Evolutionary conservation across 2,113 vertebrate genomes (phyloP).

Genomic region (Podarcis raffonei): DNA sequence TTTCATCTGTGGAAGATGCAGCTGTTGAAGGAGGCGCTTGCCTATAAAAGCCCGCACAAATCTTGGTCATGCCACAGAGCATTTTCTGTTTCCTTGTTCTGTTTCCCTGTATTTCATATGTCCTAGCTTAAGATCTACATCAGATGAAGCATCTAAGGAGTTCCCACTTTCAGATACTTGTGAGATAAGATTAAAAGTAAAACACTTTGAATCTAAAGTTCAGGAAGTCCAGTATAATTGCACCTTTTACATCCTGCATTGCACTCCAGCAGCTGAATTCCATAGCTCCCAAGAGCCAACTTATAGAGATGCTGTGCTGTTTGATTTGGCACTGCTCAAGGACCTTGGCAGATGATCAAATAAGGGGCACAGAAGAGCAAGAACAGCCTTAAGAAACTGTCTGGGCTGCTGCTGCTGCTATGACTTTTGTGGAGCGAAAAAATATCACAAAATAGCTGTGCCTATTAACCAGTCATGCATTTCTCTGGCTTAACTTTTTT

Average conservation of each 20-base stretch:
- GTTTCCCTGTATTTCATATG: background rate
- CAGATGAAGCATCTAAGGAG: conserved; percentile 33
- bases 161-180: conserved; percentile 45
- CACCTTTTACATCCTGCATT: conserved; percentile 57
- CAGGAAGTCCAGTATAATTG: conserved; percentile 60
- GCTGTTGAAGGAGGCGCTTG: background rate
- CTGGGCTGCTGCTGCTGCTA: conserved; percentile 62
- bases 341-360: conserved; percentile 76
- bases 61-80: background rate
- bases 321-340: conserved; percentile 77
- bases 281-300: conserved; percentile 64
- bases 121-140: background rate
- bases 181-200: conserved; percentile 50
- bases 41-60: background rate
- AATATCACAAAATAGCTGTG: conserved; percentile 48
- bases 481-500: conserved; percentile 46
- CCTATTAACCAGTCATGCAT: background rate
- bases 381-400: conserved; percentile 75
- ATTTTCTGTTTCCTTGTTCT: conserved; percentile 11
- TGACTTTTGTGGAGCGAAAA: conserved; percentile 54
- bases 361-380: conserved; percentile 73
- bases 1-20: background rate
- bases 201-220: conserved; percentile 45
- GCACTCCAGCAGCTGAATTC: conserved; percentile 70
- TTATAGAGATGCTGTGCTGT: conserved; percentile 70